A percentile compares a stretch with the other conserved stretches of the same genome.
phyloP scores from a whole-genome alignment of 1,140 invertebrate species.

The Drosophila baimaii region DNA sequence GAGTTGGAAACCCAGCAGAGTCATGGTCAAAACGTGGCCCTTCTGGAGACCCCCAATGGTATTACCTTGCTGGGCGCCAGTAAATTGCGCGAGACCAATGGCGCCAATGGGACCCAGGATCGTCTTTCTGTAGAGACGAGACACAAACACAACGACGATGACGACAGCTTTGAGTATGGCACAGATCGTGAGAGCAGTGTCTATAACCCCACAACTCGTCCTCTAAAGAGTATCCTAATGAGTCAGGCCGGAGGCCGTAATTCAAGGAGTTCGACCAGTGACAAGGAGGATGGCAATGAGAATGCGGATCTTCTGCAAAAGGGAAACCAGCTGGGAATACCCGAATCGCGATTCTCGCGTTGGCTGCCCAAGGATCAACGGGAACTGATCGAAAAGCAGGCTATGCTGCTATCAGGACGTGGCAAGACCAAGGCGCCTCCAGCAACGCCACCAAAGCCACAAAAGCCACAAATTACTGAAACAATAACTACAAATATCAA shows the following conservation, averaged over 20 bases:
- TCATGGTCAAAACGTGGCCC: slow-evolving; percentile 75
- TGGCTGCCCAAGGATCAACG: slow-evolving; percentile 83
- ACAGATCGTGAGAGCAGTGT: slow-evolving; percentile 82
- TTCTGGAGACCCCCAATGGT: slow-evolving; percentile 78
- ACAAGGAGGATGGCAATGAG: slow-evolving; percentile 33
- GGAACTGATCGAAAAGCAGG: slow-evolving; percentile 77
- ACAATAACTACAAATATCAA: slow-evolving; percentile 14
- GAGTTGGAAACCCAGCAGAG: slow-evolving; percentile 47
- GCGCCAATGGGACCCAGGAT: slow-evolving; percentile 42
- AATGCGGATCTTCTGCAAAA: slow-evolving; percentile 67
- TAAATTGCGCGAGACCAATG: slow-evolving; percentile 55
- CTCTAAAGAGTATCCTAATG: slow-evolving; percentile 66
- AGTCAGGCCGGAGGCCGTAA: slow-evolving; percentile 70
- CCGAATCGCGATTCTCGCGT: slow-evolving; percentile 76
- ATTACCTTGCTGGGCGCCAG: slow-evolving; percentile 73
- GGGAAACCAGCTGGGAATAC: slow-evolving; percentile 79
- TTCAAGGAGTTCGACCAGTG: slow-evolving; percentile 23
- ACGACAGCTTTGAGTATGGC: slow-evolving; percentile 78
- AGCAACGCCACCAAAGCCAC: slow-evolving; percentile 51
- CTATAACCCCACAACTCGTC: slow-evolving; percentile 78
- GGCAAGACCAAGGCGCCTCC: slow-evolving; percentile 30
- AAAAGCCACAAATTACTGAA: slow-evolving; percentile 21
- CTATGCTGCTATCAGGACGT: slow-evolving; percentile 67
- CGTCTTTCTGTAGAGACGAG: slow-evolving; percentile 62
- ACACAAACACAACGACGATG: slow-evolving; percentile 56